phyloP scores from a whole-genome alignment of 1,140 invertebrate species.

The Hypothenemus hampei region DNA sequence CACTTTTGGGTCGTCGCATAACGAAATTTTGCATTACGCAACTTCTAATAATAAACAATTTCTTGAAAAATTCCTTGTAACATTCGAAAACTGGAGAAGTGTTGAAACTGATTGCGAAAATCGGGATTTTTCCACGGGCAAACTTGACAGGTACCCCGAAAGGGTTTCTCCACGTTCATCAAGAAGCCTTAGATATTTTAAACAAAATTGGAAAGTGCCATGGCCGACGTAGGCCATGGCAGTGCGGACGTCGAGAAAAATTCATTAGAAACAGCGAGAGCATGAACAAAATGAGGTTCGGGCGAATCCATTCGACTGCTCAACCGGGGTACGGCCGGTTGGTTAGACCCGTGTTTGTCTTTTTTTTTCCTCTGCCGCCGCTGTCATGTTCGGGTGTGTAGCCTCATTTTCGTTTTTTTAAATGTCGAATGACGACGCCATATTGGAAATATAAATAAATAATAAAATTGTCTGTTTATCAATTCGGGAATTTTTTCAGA shows the following conservation, averaged over 20 bases:
- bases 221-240: slow-evolving; percentile 30
- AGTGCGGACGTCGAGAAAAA: slow-evolving; percentile 42
- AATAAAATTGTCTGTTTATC: neutral
- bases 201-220: slow-evolving; percentile 33
- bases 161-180: neutral
- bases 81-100: neutral
- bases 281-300: slow-evolving; percentile 47
- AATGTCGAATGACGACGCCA: slow-evolving; percentile 3
- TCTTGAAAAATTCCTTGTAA: neutral
- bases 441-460: neutral
- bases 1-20: slow-evolving; percentile 3
- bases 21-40: slow-evolving; percentile 5
- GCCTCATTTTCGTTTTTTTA: slow-evolving; percentile 15
- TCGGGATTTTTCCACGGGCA: slow-evolving; percentile 7
- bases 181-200: slow-evolving; percentile 15
- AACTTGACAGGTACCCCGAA: neutral
- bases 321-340: slow-evolving; percentile 19
- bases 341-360: slow-evolving; percentile 6
- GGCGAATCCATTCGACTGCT: slow-evolving; percentile 43
- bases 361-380: slow-evolving; percentile 19
- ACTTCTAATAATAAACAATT: slow-evolving; percentile 15
- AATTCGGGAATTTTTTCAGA: neutral
- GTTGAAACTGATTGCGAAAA: too few species aligned
- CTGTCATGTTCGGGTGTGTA: slow-evolving; percentile 12
- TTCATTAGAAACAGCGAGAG: slow-evolving; percentile 41